Evolutionary conservation across 1,140 invertebrate genomes (phyloP), one percentile per base, ranked within the genome.

Genomic region (Drosophila nigromelanica): DNA sequence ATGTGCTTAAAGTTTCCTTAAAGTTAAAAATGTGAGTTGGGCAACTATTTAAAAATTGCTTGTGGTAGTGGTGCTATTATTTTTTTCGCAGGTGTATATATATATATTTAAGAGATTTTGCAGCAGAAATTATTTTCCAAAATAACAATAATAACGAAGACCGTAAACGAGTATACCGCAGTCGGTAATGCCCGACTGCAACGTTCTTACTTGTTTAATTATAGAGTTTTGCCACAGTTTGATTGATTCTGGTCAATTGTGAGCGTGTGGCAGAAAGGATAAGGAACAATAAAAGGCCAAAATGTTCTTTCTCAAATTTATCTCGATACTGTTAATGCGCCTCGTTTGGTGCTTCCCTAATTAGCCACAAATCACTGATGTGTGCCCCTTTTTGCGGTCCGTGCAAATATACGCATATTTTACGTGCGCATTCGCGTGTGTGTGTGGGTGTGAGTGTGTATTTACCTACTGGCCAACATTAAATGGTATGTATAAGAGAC

Each of bases 291-390:
- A 15, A n/a, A 11, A 43, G 15, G 40, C 18, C 15, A 12, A 55
- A 45, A 52, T 63, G 45, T 24, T 47, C 4, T 1, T 7, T 2
- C 11, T 35, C 15, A 18, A 8, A 61, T 62, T 51, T 12, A 24
- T 14, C 5, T 63, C 27, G n/a, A 50, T 35, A 21, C 33, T 40
- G 52, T 40, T 43, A n/a, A n/a, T n/a, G n/a, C n/a, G n/a, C n/a
- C n/a, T n/a, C n/a, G n/a, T 33, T 33, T 52, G 27, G 18, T 30
- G 12, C 45, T 70, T 48, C 48, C 15, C 55, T 71, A 76, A 83
- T 71, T 82, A 52, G 30, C 61, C 76, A 59, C 73, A 68, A 79
- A 73, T 68, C 66, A 51, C 62, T 60, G 47, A 64, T 54, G 48
- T 52, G 40, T 43, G 50, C 33, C 50, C 54, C 43, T 37, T 43